phyloP scores from a whole-genome alignment of 2,113 vertebrate species.

The Tamias sibiricus region DNA sequence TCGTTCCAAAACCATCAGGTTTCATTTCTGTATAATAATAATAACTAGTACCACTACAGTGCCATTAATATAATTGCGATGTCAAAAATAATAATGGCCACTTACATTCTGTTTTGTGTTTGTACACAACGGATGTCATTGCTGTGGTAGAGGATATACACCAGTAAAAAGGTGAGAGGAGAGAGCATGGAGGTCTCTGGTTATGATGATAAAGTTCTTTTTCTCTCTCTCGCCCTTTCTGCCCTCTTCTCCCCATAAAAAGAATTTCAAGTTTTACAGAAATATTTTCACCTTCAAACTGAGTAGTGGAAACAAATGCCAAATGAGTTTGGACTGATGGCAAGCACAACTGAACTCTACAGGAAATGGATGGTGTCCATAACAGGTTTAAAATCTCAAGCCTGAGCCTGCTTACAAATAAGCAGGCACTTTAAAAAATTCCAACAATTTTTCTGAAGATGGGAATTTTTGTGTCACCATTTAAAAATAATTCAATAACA shows the following conservation, averaged over 20 bases:
- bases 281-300: constrained; percentile 29
- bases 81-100: background rate
- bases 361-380: background rate
- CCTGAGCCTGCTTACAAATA: background rate
- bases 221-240: background rate
- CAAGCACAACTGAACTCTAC: background rate
- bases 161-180: background rate
- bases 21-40: background rate
- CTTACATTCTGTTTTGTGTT: background rate
- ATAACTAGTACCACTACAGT: background rate
- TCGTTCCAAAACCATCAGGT: background rate
- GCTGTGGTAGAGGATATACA: background rate
- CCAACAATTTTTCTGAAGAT: background rate
- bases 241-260: background rate
- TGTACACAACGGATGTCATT: background rate
- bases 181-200: background rate
- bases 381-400: constrained; percentile 28
- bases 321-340: constrained; percentile 12
- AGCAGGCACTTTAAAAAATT: constrained; percentile 6
- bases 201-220: background rate
- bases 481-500: background rate
- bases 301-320: background rate
- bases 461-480: background rate
- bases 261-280: background rate
- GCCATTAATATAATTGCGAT: background rate